These are phyloP conservation scores for Phocides pigmalion DNA, from an alignment of 1,140 invertebrate genomes.

Conservation along the genomic window DNA sequence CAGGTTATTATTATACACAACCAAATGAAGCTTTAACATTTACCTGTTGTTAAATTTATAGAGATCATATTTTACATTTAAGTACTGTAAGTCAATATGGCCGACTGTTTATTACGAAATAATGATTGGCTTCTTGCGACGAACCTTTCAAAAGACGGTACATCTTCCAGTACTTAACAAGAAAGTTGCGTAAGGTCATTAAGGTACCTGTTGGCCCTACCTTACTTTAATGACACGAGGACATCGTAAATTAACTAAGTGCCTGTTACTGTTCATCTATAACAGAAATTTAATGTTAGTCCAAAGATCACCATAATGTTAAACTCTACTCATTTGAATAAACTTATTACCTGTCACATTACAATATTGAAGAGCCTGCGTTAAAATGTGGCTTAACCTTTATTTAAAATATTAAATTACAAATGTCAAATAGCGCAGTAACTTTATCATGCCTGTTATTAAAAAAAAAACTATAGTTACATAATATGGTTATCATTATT, in stretches of 20 bases:
- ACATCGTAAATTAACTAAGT: constrained; percentile 54
- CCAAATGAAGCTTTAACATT: constrained; percentile 25
- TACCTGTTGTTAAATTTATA: constrained; percentile 38
- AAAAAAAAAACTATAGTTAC: too few species aligned
- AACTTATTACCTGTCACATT: too few species aligned
- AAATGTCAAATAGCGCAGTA: constrained; percentile 30
- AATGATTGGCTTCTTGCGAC: constrained; percentile 56
- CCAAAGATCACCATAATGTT: constrained; percentile 17
- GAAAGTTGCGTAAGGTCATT: constrained; percentile 69
- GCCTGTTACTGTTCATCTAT: constrained; percentile 40
- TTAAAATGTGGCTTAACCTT: not conserved
- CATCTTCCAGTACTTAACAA: constrained; percentile 61
- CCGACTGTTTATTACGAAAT: constrained; percentile 52
- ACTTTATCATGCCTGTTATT: not conserved
- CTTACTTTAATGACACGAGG: constrained; percentile 66
- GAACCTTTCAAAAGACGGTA: constrained; percentile 64
- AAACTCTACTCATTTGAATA: constrained; percentile 15
- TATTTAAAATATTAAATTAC: constrained; percentile 14
- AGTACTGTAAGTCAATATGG: constrained; percentile 45
- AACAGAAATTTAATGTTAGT: constrained; percentile 24
- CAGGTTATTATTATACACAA: constrained; percentile 9
- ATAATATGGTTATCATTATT: too few species aligned
- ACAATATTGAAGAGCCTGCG: constrained; percentile 12
- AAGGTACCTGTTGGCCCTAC: constrained; percentile 63
- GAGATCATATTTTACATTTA: constrained; percentile 44